Conservation (phyloP, 2,888 invertebrate species). For the Temnothorax unifasciatus region DNA sequence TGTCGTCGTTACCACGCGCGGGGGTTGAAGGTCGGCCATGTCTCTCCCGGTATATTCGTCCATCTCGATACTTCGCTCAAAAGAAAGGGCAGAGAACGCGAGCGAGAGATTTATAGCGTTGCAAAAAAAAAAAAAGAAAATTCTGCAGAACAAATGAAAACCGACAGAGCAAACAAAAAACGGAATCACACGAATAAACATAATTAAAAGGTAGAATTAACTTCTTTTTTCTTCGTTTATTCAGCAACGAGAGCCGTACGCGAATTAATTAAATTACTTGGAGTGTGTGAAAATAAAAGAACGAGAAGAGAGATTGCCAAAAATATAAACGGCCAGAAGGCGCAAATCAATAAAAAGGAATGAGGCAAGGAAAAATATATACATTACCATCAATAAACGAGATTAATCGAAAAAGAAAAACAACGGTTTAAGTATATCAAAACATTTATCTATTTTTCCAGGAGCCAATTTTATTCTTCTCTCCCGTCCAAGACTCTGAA, state of each 20-base stretch:
- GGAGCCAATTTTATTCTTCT: background rate
- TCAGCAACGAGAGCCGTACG: background rate
- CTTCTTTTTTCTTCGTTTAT: background rate
- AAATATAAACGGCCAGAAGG: too few relatives aligned
- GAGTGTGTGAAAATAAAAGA: background rate
- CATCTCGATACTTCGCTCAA: background rate
- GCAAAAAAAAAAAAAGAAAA: background rate
- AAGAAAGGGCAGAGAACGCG: background rate
- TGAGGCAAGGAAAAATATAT: background rate
- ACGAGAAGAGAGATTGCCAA: background rate
- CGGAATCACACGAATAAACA: background rate
- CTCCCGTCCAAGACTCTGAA: background rate
- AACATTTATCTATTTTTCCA: background rate
- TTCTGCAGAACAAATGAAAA: background rate
- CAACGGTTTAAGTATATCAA: background rate
- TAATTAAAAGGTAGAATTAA: background rate
- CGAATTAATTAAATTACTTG: conserved; percentile 19
- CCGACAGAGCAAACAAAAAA: background rate
- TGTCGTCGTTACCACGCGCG: background rate
- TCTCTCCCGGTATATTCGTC: conserved; percentile 4
- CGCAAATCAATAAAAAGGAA: background rate
- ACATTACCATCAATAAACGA: background rate
- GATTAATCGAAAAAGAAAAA: background rate
- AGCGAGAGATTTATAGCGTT: background rate
- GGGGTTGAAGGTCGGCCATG: background rate